Evolutionary conservation across 2,113 vertebrate genomes (phyloP).

Genomic region (Leucoraja erinaceus): DNA sequence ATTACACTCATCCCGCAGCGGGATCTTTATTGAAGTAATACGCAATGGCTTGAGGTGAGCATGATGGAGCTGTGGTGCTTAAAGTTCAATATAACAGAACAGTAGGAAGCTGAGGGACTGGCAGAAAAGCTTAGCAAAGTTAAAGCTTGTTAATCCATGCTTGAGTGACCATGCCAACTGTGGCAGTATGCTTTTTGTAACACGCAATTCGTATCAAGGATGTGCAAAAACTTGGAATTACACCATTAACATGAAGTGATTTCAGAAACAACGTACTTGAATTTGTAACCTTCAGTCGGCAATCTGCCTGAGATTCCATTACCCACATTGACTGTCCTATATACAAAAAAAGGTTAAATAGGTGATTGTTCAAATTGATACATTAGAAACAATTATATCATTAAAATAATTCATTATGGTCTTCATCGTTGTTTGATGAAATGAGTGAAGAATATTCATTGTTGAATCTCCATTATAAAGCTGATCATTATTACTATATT

Average conservation of each 20-base stretch:
- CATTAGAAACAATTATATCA: no score
- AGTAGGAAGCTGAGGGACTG: slow-evolving; percentile 81
- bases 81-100: slow-evolving; percentile 94
- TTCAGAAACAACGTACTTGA: slow-evolving; percentile 41
- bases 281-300: slow-evolving; percentile 54
- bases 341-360: slow-evolving; percentile 49
- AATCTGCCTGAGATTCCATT: slow-evolving; percentile 51
- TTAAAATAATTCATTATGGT: neutral
- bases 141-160: slow-evolving; percentile 89
- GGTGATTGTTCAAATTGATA: neutral
- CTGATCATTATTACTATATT: neutral
- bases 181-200: slow-evolving; percentile 55
- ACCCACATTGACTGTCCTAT: slow-evolving; percentile 47
- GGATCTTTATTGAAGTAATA: slow-evolving; percentile 84
- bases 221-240: slow-evolving; percentile 2
- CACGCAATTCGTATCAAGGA: slow-evolving; percentile 23
- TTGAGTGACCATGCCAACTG: slow-evolving; percentile 75
- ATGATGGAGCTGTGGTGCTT: slow-evolving; percentile 73
- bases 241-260: neutral
- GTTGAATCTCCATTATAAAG: neutral
- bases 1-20: slow-evolving; percentile 83
- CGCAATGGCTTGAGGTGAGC: slow-evolving; percentile 71
- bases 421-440: neutral
- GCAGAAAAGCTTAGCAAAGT: slow-evolving; percentile 97
- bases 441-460: neutral